These are phyloP conservation scores for Ifrita kowaldi DNA, from an alignment of 2,113 vertebrate genomes.

Conservation along the genomic window DNA sequence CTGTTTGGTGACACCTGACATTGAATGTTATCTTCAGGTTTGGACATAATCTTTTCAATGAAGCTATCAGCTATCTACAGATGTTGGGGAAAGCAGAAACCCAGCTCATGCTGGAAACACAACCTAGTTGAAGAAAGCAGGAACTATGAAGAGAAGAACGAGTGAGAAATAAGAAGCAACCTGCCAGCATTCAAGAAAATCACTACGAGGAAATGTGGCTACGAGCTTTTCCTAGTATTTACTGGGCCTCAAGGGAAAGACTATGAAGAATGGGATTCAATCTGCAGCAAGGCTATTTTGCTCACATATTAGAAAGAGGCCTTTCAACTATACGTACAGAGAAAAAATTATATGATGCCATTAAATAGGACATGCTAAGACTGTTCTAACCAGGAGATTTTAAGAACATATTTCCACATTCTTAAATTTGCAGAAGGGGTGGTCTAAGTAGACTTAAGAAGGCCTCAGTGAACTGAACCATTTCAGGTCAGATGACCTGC, in stretches of 20 bases:
- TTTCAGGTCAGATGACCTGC: not conserved
- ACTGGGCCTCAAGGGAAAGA: not conserved
- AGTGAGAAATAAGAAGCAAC: not conserved
- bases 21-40: not conserved
- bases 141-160: not conserved
- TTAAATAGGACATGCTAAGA: not conserved
- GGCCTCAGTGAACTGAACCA: not conserved
- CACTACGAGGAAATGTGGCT: not conserved
- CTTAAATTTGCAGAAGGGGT: not conserved
- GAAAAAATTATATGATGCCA: not conserved
- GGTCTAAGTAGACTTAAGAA: not conserved
- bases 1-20: not conserved
- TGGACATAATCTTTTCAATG: not conserved
- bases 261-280: not conserved
- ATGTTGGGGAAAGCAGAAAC: not conserved
- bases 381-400: not conserved
- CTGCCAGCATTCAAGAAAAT: not conserved
- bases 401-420: not conserved
- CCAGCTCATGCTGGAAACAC: not conserved
- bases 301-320: not conserved
- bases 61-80: not conserved
- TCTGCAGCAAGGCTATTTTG: not conserved
- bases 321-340: not conserved
- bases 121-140: not conserved
- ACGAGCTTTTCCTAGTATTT: not conserved